Evolutionary conservation across 2,888 invertebrate genomes (phyloP), one percentile per base, ranked within the genome.

Genomic region (Hedya salicella): DNA sequence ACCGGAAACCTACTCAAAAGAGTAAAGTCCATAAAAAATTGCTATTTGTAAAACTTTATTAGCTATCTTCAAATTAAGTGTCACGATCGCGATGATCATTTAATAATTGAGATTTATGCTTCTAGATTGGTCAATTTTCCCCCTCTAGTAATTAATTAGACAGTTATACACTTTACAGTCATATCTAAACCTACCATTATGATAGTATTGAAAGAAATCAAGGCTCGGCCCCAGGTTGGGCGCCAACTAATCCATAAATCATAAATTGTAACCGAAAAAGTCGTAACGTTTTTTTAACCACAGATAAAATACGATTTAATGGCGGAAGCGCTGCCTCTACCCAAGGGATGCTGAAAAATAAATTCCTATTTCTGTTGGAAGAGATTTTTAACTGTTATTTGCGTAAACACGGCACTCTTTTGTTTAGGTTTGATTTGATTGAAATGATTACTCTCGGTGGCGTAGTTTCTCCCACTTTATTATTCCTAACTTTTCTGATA

Each of bases 241-340:
- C 54, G 62, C 62, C 54, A 62, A 40, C 40, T 3, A 39, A 40
- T 25, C 21, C 42, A 52, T 61, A 61, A 50, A 61, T 61, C 50
- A 30, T 40, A 50, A 40, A 40, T 50, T 25, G 50, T 56, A 6
- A 48, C 17, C 25, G 46, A 46, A 48, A 54, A 48, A 25, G 17
- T 30, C 11, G 48, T 54, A 48, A 16, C 9, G 13, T 42, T 53
- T 53, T 62, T 40, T 62, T 11, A 49, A 36, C 32, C 44, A 62
- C 54, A 62, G 62, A 54, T 54, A 62, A 48, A 62, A 54, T 9
- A 48, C 9, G 39, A 19, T 46, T 54, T 54, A 48, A 62, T 39
- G 39, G 44, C 48, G 2, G 30, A 1, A 1, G 19, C 44, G 32
- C 6, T 13, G 19, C 19, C n/a, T 46, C 17, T 11, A 19, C 46